phyloP scores from a whole-genome alignment of 2,113 vertebrate species.

The Peromyscus maniculatus region DNA sequence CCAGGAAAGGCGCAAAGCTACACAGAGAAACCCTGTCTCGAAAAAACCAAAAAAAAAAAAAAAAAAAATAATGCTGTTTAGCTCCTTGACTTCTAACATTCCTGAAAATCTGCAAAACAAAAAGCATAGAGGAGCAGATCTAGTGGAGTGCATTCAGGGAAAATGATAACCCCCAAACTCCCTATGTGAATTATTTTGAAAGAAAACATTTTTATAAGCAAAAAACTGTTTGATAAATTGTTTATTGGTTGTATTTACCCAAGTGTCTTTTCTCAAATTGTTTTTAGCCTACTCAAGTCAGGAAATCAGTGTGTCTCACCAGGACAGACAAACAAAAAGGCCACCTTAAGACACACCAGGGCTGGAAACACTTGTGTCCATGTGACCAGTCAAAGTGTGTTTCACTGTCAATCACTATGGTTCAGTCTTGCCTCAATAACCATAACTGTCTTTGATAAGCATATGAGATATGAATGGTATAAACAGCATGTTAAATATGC shows the following conservation, averaged over 20 bases:
- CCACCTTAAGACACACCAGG: neutral
- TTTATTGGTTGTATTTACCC: neutral
- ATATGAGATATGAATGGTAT: neutral
- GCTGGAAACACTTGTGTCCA: neutral
- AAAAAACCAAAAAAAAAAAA: no score
- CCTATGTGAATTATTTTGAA: neutral
- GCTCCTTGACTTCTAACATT: neutral
- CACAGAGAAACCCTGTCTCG: no score
- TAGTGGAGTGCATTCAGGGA: neutral
- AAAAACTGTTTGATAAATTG: neutral
- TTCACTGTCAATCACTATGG: neutral
- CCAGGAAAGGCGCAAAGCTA: no score
- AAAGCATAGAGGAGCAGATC: neutral
- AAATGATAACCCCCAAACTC: neutral
- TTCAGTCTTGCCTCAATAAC: neutral
- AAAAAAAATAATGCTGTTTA: neutral
- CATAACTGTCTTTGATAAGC: neutral
- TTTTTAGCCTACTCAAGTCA: neutral
- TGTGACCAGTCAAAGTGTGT: neutral
- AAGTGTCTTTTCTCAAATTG: neutral
- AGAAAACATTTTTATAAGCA: neutral
- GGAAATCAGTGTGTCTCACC: neutral
- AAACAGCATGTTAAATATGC: neutral
- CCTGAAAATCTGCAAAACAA: neutral
- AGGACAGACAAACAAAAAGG: neutral